Conservation (phyloP, 2,888 invertebrate species). For the Nephrotoma appendiculata region DNA sequence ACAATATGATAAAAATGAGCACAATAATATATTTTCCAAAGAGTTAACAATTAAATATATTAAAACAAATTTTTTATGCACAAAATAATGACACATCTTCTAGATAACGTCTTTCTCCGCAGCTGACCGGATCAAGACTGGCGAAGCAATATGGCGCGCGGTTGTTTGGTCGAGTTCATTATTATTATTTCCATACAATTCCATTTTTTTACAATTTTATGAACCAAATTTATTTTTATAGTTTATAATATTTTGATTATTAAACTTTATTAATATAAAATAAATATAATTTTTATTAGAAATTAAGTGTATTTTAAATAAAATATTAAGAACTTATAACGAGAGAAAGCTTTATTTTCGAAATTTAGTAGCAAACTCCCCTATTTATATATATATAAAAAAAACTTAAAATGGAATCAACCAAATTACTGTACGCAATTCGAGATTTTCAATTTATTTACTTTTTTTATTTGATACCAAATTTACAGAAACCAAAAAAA, state of each 20-base stretch:
- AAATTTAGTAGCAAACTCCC: not conserved
- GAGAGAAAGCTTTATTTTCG: conserved; percentile 1
- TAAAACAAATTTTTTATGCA: conserved; percentile 9
- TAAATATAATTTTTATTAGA: not conserved
- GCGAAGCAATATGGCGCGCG: conserved; percentile 28
- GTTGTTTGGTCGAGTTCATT: conserved; percentile 22
- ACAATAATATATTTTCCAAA: conserved; percentile 4
- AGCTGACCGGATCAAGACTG: conserved; percentile 45
- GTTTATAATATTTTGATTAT: not conserved
- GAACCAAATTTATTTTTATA: not conserved
- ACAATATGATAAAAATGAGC: conserved; percentile 2
- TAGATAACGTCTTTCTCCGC: conserved; percentile 34
- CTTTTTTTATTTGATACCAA: not conserved
- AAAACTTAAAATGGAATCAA: not conserved
- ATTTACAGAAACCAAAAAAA: not conserved
- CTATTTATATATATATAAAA: not conserved
- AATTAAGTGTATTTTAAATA: not conserved
- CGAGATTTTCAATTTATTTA: conserved; percentile 1
- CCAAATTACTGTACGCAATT: conserved; percentile 4
- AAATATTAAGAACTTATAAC: not conserved
- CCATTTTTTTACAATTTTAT: not conserved
- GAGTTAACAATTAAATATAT: not conserved
- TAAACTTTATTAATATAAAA: not conserved
- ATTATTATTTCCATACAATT: conserved; percentile 3
- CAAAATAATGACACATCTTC: conserved; percentile 27